phyloP scores from a whole-genome alignment of 2,113 vertebrate genomes.

The Trichomycterus rosablanca region DNA sequence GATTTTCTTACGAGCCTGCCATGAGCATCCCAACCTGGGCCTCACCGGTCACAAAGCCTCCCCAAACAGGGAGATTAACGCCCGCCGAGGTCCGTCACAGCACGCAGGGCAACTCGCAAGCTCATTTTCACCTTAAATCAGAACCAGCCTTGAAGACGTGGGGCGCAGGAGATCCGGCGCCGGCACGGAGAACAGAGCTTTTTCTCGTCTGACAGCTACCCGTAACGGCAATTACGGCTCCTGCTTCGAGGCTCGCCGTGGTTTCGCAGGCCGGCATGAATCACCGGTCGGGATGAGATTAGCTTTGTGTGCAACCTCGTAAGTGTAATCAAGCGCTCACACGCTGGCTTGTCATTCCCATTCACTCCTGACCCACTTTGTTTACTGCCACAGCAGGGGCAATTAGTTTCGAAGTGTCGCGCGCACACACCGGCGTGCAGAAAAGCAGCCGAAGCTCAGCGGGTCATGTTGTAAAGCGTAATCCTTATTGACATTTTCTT shows the following conservation, averaged over 20 bases:
- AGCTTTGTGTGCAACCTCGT: slow-evolving; percentile 49
- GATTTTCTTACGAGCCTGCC: slow-evolving; percentile 38
- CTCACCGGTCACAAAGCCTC: slow-evolving; percentile 44
- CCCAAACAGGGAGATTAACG: not conserved
- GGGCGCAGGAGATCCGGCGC: slow-evolving; percentile 1
- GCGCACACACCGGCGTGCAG: slow-evolving; percentile 5
- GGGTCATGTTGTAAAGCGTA: not conserved
- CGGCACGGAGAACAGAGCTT: too few relatives aligned
- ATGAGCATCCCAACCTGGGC: slow-evolving; percentile 40
- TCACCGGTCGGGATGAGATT: slow-evolving; percentile 57
- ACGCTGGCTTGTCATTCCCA: slow-evolving; percentile 44
- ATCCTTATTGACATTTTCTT: slow-evolving; percentile 11
- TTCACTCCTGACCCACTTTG: slow-evolving; percentile 22
- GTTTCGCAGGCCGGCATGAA: slow-evolving; percentile 57
- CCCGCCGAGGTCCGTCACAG: not conserved
- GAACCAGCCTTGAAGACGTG: slow-evolving; percentile 57
- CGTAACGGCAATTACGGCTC: slow-evolving; percentile 65
- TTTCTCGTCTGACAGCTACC: slow-evolving; percentile 62
- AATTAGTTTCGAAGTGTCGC: slow-evolving; percentile 26
- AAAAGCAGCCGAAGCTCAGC: not conserved
- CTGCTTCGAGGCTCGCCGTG: slow-evolving; percentile 55
- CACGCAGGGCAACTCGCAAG: slow-evolving; percentile 8
- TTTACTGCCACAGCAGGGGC: slow-evolving; percentile 2
- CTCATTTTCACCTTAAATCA: slow-evolving; percentile 62
- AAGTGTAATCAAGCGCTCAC: slow-evolving; percentile 56